phyloP scores from a whole-genome alignment of 2,888 invertebrate genomes.

The Didymodactylos carnosus region DNA sequence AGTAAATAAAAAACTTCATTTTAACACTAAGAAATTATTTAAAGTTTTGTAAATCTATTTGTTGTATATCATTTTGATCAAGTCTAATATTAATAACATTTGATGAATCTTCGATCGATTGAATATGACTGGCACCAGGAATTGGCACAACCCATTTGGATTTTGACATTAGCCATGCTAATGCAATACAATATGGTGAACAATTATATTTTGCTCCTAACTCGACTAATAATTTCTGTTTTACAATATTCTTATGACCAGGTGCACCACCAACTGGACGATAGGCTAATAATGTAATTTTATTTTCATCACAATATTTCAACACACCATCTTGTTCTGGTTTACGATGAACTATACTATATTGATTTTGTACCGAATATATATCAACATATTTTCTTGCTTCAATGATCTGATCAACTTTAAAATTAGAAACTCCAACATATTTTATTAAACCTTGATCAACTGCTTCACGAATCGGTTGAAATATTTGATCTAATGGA shows the following conservation, averaged over 20 bases:
- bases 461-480: constrained; percentile 5
- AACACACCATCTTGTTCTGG: constrained; percentile 7
- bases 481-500: not conserved
- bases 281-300: constrained; percentile 6
- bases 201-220: not conserved
- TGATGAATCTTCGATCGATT: constrained; percentile 8
- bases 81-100: not conserved
- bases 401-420: constrained; percentile 6
- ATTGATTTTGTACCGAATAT: constrained; percentile 6
- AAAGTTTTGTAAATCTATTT: not conserved
- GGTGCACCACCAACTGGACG: constrained; percentile 6
- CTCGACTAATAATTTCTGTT: constrained; percentile 1
- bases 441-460: not conserved
- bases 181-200: constrained; percentile 1
- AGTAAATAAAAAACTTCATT: not conserved
- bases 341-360: not conserved
- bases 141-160: constrained; percentile 7
- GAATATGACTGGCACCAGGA: not conserved
- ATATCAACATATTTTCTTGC: not conserved
- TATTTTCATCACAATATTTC: constrained; percentile 7
- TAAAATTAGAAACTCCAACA: constrained; percentile 11
- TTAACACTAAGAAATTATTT: not conserved
- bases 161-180: constrained; percentile 6
- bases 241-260: not conserved
- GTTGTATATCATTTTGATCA: not conserved